Evolutionary conservation across 2,797 vertebrate genomes (phyloP).

Genomic region (Takifugu rubripes): DNA sequence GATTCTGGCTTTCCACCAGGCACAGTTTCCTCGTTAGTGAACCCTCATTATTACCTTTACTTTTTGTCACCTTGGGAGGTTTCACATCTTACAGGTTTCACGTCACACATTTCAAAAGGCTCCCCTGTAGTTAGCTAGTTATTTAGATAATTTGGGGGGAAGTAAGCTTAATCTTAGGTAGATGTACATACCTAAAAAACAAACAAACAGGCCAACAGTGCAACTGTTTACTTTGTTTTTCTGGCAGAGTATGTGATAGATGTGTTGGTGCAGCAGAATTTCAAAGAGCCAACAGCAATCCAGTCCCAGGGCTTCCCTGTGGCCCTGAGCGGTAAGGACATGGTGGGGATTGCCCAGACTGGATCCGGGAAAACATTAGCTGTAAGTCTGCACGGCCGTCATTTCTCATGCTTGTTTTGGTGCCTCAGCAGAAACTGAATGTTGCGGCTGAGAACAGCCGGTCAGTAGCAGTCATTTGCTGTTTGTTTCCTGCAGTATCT

Average conservation of each 20-base stretch:
- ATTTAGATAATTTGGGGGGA: too few species aligned
- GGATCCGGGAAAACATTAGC: slow-evolving; percentile 96
- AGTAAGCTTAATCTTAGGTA: too few species aligned
- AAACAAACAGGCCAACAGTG: not conserved
- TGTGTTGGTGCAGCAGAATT: slow-evolving; percentile 90
- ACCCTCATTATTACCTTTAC: not conserved
- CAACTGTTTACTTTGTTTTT: too few species aligned
- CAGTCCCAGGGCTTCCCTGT: slow-evolving; percentile 94
- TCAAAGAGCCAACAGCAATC: slow-evolving; percentile 96
- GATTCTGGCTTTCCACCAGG: slow-evolving; percentile 87
- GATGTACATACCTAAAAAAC: not conserved
- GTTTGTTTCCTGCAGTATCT: slow-evolving; percentile 80
- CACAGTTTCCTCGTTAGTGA: slow-evolving; percentile 94
- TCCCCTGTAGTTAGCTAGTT: too few species aligned
- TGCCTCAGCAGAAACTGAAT: not conserved
- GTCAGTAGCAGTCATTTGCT: not conserved
- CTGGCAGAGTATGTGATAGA: slow-evolving; percentile 91
- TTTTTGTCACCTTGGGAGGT: not conserved
- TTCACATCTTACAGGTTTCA: too few species aligned
- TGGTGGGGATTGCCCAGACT: slow-evolving; percentile 98
- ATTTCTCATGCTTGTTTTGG: not conserved
- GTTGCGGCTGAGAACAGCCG: not conserved
- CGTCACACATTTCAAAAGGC: not conserved
- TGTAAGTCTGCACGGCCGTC: slow-evolving; percentile 67
- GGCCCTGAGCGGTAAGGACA: slow-evolving; percentile 91